Evolutionary conservation across 2,113 vertebrate species (phyloP).

Genomic region (Protobothrops flavoviridis): DNA sequence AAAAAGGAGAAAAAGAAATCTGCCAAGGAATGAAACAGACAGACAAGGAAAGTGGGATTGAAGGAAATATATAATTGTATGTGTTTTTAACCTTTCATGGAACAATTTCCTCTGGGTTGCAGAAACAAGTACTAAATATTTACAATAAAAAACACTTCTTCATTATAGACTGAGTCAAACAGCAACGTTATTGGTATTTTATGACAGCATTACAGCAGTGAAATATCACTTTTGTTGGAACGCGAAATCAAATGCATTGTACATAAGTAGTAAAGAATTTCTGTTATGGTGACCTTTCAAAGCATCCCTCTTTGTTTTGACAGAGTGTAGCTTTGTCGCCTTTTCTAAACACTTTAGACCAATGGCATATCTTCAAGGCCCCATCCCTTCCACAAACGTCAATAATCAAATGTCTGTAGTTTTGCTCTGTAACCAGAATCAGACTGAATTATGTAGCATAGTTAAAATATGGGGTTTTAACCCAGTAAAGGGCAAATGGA

Average conservation of each 20-base stretch:
- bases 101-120: conserved; percentile 13
- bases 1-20: background rate
- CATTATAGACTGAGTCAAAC: conserved; percentile 25
- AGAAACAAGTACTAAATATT: conserved; percentile 4
- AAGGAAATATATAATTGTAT: background rate
- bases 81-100: conserved; percentile 1
- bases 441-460: background rate
- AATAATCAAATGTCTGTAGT: conserved; percentile 29
- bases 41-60: background rate
- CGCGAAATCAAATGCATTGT: conserved; percentile 6
- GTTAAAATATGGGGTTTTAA: background rate
- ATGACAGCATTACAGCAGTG: conserved; percentile 33
- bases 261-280: conserved; percentile 47
- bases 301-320: conserved; percentile 31
- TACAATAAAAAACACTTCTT: conserved; percentile 11
- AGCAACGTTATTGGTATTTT: conserved; percentile 32
- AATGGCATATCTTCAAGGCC: background rate
- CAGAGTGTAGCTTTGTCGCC: conserved; percentile 25
- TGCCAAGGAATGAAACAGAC: background rate
- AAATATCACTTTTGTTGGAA: conserved; percentile 1
- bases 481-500: background rate
- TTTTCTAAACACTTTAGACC: conserved; percentile 31
- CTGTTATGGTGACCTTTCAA: conserved; percentile 32
- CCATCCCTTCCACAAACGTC: conserved; percentile 20
- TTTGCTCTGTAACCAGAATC: background rate